Percentiles rank a stretch among this genome's conserved stretches.
Evolutionary conservation across 2,113 vertebrate species (phyloP).

Genomic region (Fulmarus glacialis): DNA sequence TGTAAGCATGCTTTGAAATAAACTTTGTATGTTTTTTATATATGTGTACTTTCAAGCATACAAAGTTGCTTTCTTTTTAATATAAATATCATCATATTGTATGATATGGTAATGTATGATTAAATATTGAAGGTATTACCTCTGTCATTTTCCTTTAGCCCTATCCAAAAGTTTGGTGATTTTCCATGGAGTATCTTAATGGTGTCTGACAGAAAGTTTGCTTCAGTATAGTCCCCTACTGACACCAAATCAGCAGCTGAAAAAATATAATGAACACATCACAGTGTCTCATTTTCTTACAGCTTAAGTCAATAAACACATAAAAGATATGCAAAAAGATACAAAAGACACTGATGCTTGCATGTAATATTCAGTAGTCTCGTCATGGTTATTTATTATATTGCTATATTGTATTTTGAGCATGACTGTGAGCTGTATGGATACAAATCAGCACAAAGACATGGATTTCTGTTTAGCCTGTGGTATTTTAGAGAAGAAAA

Average conservation of each 20-base stretch:
- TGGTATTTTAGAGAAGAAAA: not conserved
- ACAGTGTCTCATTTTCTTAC: not conserved
- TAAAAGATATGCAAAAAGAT: not conserved
- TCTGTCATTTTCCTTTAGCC: constrained; percentile 73
- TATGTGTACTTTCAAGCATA: not conserved
- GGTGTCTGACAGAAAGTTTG: constrained; percentile 76
- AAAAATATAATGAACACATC: not conserved
- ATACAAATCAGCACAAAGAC: not conserved
- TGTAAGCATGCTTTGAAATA: not conserved
- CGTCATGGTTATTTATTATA: not conserved
- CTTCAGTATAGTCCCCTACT: constrained; percentile 76
- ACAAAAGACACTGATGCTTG: not conserved
- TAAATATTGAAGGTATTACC: constrained; percentile 60
- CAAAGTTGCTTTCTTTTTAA: not conserved
- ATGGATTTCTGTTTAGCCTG: not conserved
- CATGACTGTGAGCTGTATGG: not conserved
- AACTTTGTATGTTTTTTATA: not conserved
- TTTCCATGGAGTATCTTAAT: constrained; percentile 76
- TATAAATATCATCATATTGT: not conserved
- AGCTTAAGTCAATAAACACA: not conserved
- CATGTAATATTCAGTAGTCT: not conserved
- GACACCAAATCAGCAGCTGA: constrained; percentile 79
- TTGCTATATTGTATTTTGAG: not conserved
- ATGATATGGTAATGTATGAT: not conserved
- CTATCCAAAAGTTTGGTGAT: constrained; percentile 80